Percentiles rank a stretch among this genome's conserved stretches.
These are phyloP conservation scores for Hyposmocoma kahamanoa DNA, from an alignment of 1,140 invertebrate genomes.

Conservation along the genomic window DNA sequence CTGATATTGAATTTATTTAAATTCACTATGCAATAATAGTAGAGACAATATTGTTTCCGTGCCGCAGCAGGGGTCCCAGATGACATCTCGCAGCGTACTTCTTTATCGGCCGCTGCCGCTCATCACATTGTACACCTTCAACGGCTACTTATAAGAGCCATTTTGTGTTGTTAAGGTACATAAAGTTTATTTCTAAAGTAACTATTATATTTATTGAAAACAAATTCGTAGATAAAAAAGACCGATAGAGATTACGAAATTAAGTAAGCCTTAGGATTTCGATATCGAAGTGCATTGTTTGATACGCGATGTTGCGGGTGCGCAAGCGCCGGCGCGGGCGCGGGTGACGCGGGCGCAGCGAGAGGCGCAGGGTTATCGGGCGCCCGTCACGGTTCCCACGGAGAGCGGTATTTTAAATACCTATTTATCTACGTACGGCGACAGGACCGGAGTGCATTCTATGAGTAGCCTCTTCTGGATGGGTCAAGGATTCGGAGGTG, in stretches of 20 bases:
- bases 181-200: constrained; percentile 42
- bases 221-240: constrained; percentile 64
- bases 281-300: constrained; percentile 67
- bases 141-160: too few relatives aligned
- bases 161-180: constrained; percentile 23
- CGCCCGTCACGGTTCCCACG: constrained; percentile 67
- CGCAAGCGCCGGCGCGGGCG: constrained; percentile 20
- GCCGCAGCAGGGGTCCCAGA: constrained; percentile 62
- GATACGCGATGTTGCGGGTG: constrained; percentile 51
- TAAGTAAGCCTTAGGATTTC: constrained; percentile 65
- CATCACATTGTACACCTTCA: not conserved
- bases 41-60: constrained; percentile 71
- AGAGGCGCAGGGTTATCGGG: constrained; percentile 48
- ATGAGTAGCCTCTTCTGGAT: constrained; percentile 70
- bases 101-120: constrained; percentile 30
- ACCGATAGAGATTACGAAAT: constrained; percentile 60
- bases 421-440: constrained; percentile 66
- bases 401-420: constrained; percentile 66
- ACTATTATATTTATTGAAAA: constrained; percentile 50
- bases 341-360: constrained; percentile 33
- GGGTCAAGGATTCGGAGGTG: constrained; percentile 68
- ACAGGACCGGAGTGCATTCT: constrained; percentile 63
- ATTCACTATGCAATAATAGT: constrained; percentile 63
- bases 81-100: constrained; percentile 69
- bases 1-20: constrained; percentile 70